A percentile compares a stretch with the other conserved stretches of the same genome.
phyloP scores from a whole-genome alignment of 2,888 invertebrate species.

The Salpingus planirostris region DNA sequence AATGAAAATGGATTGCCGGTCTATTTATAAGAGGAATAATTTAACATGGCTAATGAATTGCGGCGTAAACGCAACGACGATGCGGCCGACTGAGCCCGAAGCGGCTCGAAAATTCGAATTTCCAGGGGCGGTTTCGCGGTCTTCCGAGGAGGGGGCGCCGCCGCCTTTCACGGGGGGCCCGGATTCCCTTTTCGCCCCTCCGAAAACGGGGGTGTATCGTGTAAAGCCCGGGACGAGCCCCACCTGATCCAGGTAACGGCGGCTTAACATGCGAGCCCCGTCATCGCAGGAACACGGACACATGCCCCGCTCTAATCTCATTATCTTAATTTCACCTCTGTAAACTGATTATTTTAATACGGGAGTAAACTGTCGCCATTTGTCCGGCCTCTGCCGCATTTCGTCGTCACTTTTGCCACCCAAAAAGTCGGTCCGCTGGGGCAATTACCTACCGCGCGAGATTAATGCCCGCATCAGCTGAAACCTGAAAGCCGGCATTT shows the following conservation, averaged over 20 bases:
- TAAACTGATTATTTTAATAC: conserved; percentile 28
- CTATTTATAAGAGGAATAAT: conserved; percentile 14
- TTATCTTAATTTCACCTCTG: conserved; percentile 37
- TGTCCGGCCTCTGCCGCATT: too few species aligned
- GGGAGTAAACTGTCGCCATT: conserved; percentile 10
- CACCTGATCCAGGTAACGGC: conserved; percentile 35
- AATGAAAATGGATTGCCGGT: conserved; percentile 8
- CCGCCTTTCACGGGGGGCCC: conserved; percentile 18
- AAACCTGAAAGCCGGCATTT: too few species aligned
- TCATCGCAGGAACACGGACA: conserved; percentile 30
- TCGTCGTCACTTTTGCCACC: too few species aligned
- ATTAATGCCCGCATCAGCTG: too few species aligned
- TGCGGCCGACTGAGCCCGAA: conserved; percentile 4
- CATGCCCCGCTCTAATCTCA: conserved; percentile 31
- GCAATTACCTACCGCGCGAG: too few species aligned
- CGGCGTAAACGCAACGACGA: conserved; percentile 7
- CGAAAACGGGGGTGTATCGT: conserved; percentile 4
- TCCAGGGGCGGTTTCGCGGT: too few species aligned
- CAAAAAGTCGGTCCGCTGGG: too few species aligned
- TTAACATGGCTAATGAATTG: conserved; percentile 12
- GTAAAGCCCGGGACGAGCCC: conserved; percentile 31
- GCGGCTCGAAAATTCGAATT: conserved; percentile 18
- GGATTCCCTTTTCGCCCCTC: conserved; percentile 16
- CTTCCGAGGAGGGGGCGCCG: too few species aligned
- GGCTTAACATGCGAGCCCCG: conserved; percentile 34